Evolutionary conservation across 2,797 vertebrate species (phyloP), one percentile per base, ranked within the genome.

Genomic region (Fistularia commersonii): DNA sequence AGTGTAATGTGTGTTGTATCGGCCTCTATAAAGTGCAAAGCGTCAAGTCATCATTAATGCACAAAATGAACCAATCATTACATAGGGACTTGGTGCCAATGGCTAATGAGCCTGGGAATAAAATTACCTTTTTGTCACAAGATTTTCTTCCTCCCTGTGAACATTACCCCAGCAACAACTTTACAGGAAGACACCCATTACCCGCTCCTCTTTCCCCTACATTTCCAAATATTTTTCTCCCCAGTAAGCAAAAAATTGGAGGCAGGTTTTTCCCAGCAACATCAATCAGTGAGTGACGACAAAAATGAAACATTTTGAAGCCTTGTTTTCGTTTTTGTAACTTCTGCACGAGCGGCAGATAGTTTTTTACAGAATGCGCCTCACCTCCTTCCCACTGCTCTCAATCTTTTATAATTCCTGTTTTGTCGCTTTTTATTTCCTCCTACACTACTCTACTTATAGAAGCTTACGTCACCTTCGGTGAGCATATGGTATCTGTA

Each of bases 101-200:
- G 48, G 36, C 15, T 8, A n/a, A 96, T 0, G 95, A 98, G 74
- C 94, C 96, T 6, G 94, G 96, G 93, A 95, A 96, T 37, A 87
- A 73, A 9, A 9, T 43, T 36, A 51, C 33, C 40, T 59, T 46
- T 51, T 8, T 14, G 23, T 43, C 9, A 1, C 40, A 33, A 50
- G 49, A 50, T 23, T 37, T 42, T 66, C 32, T 33, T 38, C 48
- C 52, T 51, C 45, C 49, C n/a, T 35, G 0, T 45, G 39, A 56
- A 51, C 12, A 41, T 34, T 11, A 13, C 41, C 51, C 42, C 41
- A 48, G 34, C 1, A 23, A 41, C 34, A 36, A 35, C 46, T 47
- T 12, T 7, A 12, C 45, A 73, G 69, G 66, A 74, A 69, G 44
- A 44, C 1, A 11, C 32, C 50, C 1, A 41, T 54, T 61, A 68